Conservation (phyloP, 2,113 vertebrate genomes). For the Dunckerocampus dactyliophorus region DNA sequence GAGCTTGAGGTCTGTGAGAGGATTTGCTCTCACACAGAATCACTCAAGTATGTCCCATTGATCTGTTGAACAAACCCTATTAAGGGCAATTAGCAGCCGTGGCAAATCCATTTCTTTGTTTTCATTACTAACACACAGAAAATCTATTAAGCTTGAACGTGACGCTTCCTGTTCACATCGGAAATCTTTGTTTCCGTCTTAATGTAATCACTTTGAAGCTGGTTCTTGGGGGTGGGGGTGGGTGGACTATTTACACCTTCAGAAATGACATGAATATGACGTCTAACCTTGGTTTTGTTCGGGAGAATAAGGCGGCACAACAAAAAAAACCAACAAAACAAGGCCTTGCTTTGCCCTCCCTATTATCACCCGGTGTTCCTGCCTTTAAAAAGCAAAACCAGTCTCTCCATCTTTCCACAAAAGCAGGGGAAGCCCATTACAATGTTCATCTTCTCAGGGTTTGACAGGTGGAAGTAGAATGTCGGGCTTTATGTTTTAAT, state of each 20-base stretch:
- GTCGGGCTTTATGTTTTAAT: constrained; percentile 98
- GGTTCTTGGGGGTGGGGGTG: neutral
- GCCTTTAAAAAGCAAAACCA: constrained; percentile 49
- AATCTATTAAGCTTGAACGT: constrained; percentile 61
- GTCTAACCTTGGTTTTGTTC: neutral
- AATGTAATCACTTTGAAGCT: constrained; percentile 38
- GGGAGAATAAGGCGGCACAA: constrained; percentile 11
- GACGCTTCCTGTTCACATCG: constrained; percentile 61
- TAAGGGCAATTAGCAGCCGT: constrained; percentile 62
- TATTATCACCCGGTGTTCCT: constrained; percentile 35
- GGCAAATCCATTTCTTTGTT: constrained; percentile 67
- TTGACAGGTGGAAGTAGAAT: constrained; percentile 99
- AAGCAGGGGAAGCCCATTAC: constrained; percentile 91
- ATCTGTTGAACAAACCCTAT: constrained; percentile 70
- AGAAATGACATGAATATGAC: neutral
- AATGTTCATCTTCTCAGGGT: constrained; percentile 97
- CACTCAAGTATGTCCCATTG: constrained; percentile 62
- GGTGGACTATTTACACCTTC: constrained; percentile 4
- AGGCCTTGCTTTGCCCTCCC: constrained; percentile 31
- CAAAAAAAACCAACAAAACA: constrained; percentile 53
- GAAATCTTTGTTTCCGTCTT: constrained; percentile 57
- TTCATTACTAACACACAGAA: constrained; percentile 54
- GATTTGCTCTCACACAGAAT: constrained; percentile 50
- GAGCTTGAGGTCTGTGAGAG: constrained; percentile 55
- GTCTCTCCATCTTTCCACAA: constrained; percentile 55